These are phyloP conservation scores for Pangasius mekongensis DNA, from an alignment of 2,797 vertebrate genomes.

Conservation along the genomic window DNA sequence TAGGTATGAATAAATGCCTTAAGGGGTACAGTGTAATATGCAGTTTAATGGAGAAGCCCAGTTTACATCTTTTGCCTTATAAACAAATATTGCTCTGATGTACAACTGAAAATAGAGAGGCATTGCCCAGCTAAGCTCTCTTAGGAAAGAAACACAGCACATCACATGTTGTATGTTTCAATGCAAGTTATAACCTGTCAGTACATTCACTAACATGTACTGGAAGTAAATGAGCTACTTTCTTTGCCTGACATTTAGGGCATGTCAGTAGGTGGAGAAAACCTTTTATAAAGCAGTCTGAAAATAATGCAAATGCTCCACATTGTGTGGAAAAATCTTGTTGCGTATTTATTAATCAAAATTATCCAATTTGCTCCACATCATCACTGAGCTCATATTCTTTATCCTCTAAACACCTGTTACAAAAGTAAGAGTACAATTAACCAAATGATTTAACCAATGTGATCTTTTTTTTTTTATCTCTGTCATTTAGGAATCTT, in stretches of 20 bases:
- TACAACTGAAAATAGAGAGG: background rate
- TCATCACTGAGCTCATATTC: background rate
- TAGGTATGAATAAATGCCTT: background rate
- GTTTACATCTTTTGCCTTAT: constrained; percentile 4
- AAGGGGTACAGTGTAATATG: background rate
- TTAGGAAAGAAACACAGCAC: constrained; percentile 4
- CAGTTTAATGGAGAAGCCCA: background rate
- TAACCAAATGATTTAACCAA: background rate
- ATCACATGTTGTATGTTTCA: background rate
- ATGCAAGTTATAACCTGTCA: background rate
- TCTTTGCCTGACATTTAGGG: background rate
- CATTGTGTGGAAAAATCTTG: background rate
- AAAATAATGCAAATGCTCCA: background rate
- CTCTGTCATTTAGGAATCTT: background rate
- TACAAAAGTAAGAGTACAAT: background rate
- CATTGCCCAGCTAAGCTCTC: background rate
- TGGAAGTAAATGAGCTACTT: background rate
- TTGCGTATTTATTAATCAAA: background rate
- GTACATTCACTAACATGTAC: background rate
- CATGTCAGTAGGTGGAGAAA: background rate
- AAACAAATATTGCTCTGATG: background rate
- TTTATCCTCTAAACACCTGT: background rate
- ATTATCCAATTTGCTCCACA: background rate
- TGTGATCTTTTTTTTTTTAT: background rate
- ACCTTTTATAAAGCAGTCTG: background rate